Evolutionary conservation across 2,797 vertebrate species (phyloP), one percentile per base, ranked within the genome.

Genomic region (Pseudopleuronectes americanus): DNA sequence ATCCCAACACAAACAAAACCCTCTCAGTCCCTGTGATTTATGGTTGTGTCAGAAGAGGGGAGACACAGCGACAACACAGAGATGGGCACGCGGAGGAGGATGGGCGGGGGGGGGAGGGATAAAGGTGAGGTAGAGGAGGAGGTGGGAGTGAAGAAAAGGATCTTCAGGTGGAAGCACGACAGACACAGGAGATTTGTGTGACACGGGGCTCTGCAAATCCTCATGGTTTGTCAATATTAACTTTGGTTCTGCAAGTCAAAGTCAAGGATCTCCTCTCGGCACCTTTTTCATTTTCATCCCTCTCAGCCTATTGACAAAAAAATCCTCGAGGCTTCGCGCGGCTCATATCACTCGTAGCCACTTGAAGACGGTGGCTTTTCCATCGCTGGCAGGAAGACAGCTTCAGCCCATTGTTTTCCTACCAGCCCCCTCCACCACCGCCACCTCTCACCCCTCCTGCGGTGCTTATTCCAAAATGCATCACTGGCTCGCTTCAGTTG

Each of bases 1-100:
- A 93, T 89, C 2, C 85, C 83, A 14, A 91, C 57, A 74, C 92
- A 94, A 94, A 94, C 90, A 93, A 90, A 85, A 87, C 70, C 87
- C 84, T 84, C 81, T 87, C 85, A 75, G 71, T 76, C 74, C 71
- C 31, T 1, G 74, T 94, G 93, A 94, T 93, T 94, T 94, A 94
- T 94, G 90, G 82, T 76, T 19, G 57, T 89, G 93, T 90, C 91
- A 88, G 58, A 51, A 77, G 78, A 84, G 83, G 59, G 65, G 76
- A 87, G 45, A 48, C 77, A 76, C 61, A 53, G 56, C 17, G 43
- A 76, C 33, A 57, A 57, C 56, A 57, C 38, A 22, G n/a, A 57
- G 56, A 57, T 57, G 36, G n/a, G n/a, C 33, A 41, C 28, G 33
- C n/a, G 22, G 21, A 52, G 23, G 45, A 28, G 49, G 5, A 23